Evolutionary conservation across 2,888 invertebrate species (phyloP).

Genomic region (Conistra vaccinii): DNA sequence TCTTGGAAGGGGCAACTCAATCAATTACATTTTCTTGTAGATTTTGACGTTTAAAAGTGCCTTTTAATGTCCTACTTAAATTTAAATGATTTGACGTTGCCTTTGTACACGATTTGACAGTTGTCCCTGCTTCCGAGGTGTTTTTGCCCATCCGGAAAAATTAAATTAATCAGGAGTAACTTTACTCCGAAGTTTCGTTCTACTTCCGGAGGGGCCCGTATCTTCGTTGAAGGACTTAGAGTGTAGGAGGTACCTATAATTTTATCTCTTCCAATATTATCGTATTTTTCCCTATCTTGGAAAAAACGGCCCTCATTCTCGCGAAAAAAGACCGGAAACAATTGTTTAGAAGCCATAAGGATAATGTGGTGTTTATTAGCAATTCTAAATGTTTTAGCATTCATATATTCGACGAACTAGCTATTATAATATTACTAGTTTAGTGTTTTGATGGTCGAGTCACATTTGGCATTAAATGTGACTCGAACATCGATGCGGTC

Average conservation of each 20-base stretch:
- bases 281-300: conserved; percentile 4
- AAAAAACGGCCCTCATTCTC: background rate
- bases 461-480: too few relatives aligned
- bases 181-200: too few relatives aligned
- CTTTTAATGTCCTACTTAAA: background rate
- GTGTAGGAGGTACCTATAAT: too few relatives aligned
- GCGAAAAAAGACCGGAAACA: conserved; percentile 6
- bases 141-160: too few relatives aligned
- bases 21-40: background rate
- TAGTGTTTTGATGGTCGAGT: conserved; percentile 1
- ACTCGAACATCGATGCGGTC: too few relatives aligned
- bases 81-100: background rate
- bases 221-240: too few relatives aligned
- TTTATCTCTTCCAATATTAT: background rate
- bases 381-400: background rate
- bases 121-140: too few relatives aligned
- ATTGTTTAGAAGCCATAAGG: conserved; percentile 5
- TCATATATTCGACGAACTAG: background rate
- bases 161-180: too few relatives aligned
- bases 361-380: conserved; percentile 12
- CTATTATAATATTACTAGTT: background rate
- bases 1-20: background rate
- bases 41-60: background rate
- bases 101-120: too few relatives aligned
- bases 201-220: too few relatives aligned